Evolutionary conservation across 1,140 invertebrate genomes (phyloP).

Genomic region (Tetraneura akinire): DNA sequence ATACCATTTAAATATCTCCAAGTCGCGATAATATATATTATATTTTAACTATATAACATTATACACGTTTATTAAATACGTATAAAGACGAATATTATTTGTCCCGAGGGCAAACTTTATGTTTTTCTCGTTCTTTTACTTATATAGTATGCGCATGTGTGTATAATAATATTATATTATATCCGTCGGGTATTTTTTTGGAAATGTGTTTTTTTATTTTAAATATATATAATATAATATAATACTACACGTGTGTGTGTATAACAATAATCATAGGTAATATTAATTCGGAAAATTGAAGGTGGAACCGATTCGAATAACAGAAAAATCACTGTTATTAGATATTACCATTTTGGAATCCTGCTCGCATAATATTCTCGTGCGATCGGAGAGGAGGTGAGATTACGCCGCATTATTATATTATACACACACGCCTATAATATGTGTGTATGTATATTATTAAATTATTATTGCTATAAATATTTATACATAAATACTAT

Average conservation of each 20-base stretch:
- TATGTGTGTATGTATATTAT: no score
- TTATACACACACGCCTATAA: no score
- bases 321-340: conserved; percentile 48
- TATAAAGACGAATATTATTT: conserved; percentile 3
- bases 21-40: conserved; percentile 42
- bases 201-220: conserved; percentile 28
- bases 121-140: conserved; percentile 16
- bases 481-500: no score
- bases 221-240: no score
- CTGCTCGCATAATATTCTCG: no score
- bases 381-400: no score
- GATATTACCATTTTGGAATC: conserved; percentile 32
- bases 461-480: no score
- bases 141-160: conserved; percentile 1
- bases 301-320: conserved; percentile 48
- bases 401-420: no score
- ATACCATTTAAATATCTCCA: conserved; percentile 49
- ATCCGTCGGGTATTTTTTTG: conserved; percentile 5
- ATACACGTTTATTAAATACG: background rate
- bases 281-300: conserved; percentile 46
- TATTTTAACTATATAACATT: conserved; percentile 45
- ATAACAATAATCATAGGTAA: conserved; percentile 45
- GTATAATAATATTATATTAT: background rate
- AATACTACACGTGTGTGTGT: no score
- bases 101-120: conserved; percentile 10